Evolutionary conservation across 2,113 vertebrate genomes (phyloP).

Genomic region (Anoura caudifer): DNA sequence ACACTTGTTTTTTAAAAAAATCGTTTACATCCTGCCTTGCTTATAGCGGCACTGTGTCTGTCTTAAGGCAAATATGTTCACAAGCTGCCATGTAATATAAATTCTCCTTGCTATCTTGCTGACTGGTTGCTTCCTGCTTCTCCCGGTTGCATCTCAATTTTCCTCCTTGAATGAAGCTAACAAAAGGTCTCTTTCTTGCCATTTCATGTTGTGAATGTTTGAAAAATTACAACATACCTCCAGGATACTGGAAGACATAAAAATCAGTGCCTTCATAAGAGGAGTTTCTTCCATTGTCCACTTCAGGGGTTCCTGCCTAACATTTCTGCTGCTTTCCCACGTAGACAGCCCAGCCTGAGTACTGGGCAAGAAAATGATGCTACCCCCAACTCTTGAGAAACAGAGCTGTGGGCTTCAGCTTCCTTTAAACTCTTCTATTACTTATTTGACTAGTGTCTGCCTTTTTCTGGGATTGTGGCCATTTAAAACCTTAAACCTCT

Average conservation of each 20-base stretch:
- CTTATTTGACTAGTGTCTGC: not conserved
- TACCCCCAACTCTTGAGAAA: not conserved
- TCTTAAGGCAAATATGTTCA: conserved; percentile 24
- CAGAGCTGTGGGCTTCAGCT: not conserved
- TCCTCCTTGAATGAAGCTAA: conserved; percentile 49
- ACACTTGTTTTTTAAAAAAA: not conserved
- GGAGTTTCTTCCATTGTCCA: not conserved
- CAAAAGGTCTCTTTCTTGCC: conserved; percentile 37
- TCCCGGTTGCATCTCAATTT: conserved; percentile 59
- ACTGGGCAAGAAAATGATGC: not conserved
- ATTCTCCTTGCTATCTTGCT: conserved; percentile 47
- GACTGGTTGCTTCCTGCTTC: conserved; percentile 35
- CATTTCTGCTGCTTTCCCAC: not conserved
- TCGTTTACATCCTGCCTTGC: not conserved
- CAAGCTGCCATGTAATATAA: conserved; percentile 31
- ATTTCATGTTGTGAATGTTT: conserved; percentile 35
- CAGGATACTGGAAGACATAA: conserved; percentile 29
- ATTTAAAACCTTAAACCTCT: conserved; percentile 36
- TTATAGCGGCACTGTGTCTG: not conserved
- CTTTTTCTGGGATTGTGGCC: not conserved
- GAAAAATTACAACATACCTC: conserved; percentile 50
- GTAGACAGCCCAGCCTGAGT: not conserved
- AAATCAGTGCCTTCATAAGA: conserved; percentile 39
- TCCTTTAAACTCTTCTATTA: not conserved
- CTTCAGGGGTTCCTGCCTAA: conserved; percentile 37